Evolutionary conservation across 1,140 invertebrate genomes (phyloP).

Genomic region (Neoseiulus cucumeris): DNA sequence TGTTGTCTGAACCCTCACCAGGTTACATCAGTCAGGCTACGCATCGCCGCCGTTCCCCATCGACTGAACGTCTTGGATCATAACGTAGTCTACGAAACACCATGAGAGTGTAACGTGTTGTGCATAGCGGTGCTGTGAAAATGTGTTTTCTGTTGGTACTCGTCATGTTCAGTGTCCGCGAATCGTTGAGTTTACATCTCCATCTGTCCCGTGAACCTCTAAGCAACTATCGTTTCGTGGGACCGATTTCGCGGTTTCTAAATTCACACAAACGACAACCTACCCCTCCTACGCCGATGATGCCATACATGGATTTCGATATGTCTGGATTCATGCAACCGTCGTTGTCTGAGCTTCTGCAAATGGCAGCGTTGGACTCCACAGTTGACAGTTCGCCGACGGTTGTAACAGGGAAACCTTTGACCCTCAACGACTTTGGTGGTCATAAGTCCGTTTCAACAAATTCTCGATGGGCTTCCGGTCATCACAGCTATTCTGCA

Average conservation of each 20-base stretch:
- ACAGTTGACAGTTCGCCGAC: neutral
- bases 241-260: neutral
- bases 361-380: neutral
- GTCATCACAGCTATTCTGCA: too few relatives aligned
- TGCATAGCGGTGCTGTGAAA: too few relatives aligned
- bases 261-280: neutral
- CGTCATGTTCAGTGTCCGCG: too few relatives aligned
- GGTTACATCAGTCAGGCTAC: too few relatives aligned
- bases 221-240: neutral
- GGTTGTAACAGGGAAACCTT: neutral
- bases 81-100: too few relatives aligned
- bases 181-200: neutral
- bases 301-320: neutral
- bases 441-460: neutral
- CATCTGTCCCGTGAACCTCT: neutral
- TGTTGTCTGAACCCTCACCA: too few relatives aligned
- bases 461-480: too few relatives aligned
- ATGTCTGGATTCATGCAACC: neutral
- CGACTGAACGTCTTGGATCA: too few relatives aligned
- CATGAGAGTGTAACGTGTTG: too few relatives aligned
- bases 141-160: too few relatives aligned
- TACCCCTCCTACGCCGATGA: neutral
- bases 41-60: too few relatives aligned
- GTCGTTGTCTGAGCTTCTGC: neutral
- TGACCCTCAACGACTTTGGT: neutral